Evolutionary conservation across 2,888 invertebrate genomes (phyloP), one percentile per base, ranked within the genome.

Genomic region (Incurvaria masculella): DNA sequence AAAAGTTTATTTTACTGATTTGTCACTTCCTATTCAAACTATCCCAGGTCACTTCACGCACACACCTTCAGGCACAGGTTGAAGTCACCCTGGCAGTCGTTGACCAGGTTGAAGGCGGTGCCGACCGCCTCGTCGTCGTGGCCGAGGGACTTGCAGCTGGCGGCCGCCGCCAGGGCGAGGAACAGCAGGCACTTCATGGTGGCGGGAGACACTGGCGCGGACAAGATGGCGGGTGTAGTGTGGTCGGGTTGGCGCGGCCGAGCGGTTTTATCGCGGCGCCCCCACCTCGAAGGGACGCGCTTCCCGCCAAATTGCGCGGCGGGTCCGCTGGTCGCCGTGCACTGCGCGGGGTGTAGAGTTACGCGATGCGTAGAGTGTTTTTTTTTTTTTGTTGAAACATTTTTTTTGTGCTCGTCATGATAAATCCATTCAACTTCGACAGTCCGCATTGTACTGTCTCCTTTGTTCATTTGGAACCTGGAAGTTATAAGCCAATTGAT

Each of bases 41-140:
- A 8, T 17, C 18, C 41, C 41, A 41, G 6, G 14, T 40, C 21
- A 44, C 43, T 26, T n/a, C 63, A 64, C 66, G 60, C 43, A 69
- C 76, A 81, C 81, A 89, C 89, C 84, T 89, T 89, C 55, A 89
- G 69, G 63, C 89, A 89, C 69, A 88, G 74, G 53, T 84, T 76
- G 64, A 87, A 73, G 57, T 87, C 84, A 60, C 82, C 82, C 45
- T 85, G 84, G 68, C 89, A 89, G 59, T 83, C 83, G 66, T 85
- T 83, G 59, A 89, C 80, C 59, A 86, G 85, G 56, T 81, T 81
- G 52, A 87, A 69, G 45, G 86, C 87, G 40, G 83, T 83, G 44
- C 81, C 80, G 56, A 87, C 63, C 54, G 74, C 67, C 56, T 79
- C 79, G 44, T 81, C 82, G 49, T 82, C 81, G 42, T 70, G 69